Evolutionary conservation across 2,113 vertebrate species (phyloP).

Genomic region (Pelvicachromis taeniatus): DNA sequence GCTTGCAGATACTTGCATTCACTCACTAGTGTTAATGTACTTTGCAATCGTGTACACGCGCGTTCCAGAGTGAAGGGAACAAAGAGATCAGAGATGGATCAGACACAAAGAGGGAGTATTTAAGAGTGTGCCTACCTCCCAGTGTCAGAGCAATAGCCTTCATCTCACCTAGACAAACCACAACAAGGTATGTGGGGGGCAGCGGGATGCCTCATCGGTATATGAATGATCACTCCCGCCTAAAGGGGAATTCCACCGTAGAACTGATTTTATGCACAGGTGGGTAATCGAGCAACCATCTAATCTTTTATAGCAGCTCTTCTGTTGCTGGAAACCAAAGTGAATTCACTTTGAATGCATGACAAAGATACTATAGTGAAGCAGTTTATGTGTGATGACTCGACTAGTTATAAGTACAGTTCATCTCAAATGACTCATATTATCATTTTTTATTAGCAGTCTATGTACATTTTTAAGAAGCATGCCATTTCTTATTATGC

Average conservation of each 20-base stretch:
- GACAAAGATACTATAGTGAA: background rate
- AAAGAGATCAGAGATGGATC: constrained; percentile 53
- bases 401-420: background rate
- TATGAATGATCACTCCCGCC: constrained; percentile 57
- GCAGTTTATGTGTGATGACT: background rate
- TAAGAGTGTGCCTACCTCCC: constrained; percentile 49
- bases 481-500: background rate
- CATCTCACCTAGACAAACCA: constrained; percentile 71
- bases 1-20: constrained; percentile 1
- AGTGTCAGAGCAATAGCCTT: constrained; percentile 67
- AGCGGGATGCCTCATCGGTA: constrained; percentile 25
- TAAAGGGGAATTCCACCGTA: constrained; percentile 63
- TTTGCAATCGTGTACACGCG: background rate
- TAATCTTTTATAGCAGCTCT: background rate
- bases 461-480: too few species aligned
- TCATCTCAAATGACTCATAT: background rate
- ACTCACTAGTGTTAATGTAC: constrained; percentile 9
- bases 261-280: constrained; percentile 30
- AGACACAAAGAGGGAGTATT: constrained; percentile 36
- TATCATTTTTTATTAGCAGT: background rate
- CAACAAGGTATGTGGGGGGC: constrained; percentile 57
- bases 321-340: background rate
- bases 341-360: background rate
- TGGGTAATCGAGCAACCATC: background rate
- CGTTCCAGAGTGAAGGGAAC: constrained; percentile 24